Conservation (phyloP, 2,888 invertebrate genomes). For the Ochlodes sylvanus region DNA sequence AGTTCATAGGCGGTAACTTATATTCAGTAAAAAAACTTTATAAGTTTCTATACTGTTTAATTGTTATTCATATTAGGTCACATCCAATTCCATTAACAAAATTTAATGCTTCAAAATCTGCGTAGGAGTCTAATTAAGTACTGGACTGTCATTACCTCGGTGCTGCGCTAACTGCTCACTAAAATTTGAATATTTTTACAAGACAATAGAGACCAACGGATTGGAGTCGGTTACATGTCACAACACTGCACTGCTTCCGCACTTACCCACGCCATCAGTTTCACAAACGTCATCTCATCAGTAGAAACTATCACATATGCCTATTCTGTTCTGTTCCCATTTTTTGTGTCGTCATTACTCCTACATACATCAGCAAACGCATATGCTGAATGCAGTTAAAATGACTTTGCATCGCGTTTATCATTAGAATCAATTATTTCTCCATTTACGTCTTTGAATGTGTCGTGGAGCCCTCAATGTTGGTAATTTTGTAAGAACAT, state of each 20-base stretch:
- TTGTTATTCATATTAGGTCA: too few species aligned
- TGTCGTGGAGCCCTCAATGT: constrained; percentile 59
- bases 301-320: constrained; percentile 34
- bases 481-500: constrained; percentile 62
- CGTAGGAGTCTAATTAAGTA: constrained; percentile 7
- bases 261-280: constrained; percentile 30
- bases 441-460: constrained; percentile 56
- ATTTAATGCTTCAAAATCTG: neutral
- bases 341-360: constrained; percentile 63
- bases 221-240: neutral
- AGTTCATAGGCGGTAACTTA: too few species aligned
- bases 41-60: too few species aligned
- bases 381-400: constrained; percentile 59
- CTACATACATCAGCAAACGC: constrained; percentile 60
- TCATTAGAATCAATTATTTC: constrained; percentile 76
- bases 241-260: constrained; percentile 4
- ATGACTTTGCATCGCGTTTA: constrained; percentile 63
- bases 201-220: constrained; percentile 7
- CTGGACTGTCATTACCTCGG: neutral
- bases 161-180: neutral
- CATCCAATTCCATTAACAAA: neutral
- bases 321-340: constrained; percentile 57
- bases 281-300: constrained; percentile 35
- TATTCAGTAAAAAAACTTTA: too few species aligned
- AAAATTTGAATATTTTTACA: constrained; percentile 11